phyloP scores from a whole-genome alignment of 2,797 vertebrate species.

The Fringilla coelebs region DNA sequence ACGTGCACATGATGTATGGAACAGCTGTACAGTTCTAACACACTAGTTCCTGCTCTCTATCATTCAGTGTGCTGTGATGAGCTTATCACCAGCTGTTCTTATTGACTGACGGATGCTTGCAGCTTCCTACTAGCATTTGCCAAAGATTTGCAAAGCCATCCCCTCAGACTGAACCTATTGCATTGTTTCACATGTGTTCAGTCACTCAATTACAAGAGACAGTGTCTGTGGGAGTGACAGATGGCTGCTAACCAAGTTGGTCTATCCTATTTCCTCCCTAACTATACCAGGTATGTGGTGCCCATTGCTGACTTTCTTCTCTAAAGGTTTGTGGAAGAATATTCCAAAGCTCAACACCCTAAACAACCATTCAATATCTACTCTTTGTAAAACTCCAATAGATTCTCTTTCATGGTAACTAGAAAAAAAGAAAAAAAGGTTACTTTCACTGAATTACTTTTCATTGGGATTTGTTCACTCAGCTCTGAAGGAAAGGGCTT shows the following conservation, averaged over 20 bases:
- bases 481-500: not conserved
- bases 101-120: not conserved
- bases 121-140: not conserved
- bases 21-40: not conserved
- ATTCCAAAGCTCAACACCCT: not conserved
- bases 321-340: not conserved
- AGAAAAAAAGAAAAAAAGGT: not conserved
- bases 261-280: constrained; percentile 3
- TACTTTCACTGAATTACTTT: not conserved
- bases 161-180: not conserved
- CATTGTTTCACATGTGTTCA: not conserved
- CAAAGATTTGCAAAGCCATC: not conserved
- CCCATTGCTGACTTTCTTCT: not conserved
- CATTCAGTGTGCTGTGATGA: not conserved
- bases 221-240: constrained; percentile 19
- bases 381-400: not conserved
- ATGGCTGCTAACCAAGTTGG: not conserved
- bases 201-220: not conserved
- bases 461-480: not conserved
- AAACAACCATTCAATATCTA: not conserved
- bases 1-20: fast-evolving
- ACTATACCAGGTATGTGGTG: not conserved
- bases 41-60: not conserved
- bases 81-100: not conserved
- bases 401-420: not conserved